phyloP scores from a whole-genome alignment of 2,888 invertebrate genomes.

The Microctonus aethiopoides region DNA sequence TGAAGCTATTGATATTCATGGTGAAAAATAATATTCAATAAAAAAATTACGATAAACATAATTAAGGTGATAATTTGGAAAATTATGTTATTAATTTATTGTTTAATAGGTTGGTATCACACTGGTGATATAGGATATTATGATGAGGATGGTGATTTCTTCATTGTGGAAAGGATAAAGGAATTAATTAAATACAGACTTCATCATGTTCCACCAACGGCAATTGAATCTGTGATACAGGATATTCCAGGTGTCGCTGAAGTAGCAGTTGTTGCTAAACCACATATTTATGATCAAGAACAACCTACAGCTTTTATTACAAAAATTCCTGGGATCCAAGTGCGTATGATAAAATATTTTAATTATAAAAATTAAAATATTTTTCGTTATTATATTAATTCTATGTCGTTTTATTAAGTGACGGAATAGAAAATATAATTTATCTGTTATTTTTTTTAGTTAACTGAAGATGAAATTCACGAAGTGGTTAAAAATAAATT shows the following conservation, averaged over 20 bases:
- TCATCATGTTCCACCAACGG: slow-evolving; percentile 55
- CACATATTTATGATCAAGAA: slow-evolving; percentile 51
- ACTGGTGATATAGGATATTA: slow-evolving; percentile 59
- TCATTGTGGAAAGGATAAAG: slow-evolving; percentile 57
- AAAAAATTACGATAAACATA: not conserved
- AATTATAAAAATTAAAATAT: no score
- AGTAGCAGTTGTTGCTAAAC: slow-evolving; percentile 54
- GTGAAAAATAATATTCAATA: not conserved
- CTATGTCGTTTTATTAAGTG: not conserved
- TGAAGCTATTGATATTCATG: slow-evolving; percentile 43
- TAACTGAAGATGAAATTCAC: slow-evolving; percentile 53
- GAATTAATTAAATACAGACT: slow-evolving; percentile 59
- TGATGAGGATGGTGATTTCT: slow-evolving; percentile 55
- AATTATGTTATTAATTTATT: slow-evolving; percentile 9
- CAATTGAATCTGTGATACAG: slow-evolving; percentile 54
- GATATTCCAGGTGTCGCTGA: slow-evolving; percentile 54
- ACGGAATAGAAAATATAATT: not conserved
- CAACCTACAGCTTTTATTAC: slow-evolving; percentile 58
- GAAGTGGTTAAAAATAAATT: slow-evolving; percentile 46
- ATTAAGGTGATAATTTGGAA: not conserved
- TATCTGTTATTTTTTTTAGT: slow-evolving; percentile 42
- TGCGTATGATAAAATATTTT: slow-evolving; percentile 39
- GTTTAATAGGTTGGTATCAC: slow-evolving; percentile 56
- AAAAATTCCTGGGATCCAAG: slow-evolving; percentile 41
- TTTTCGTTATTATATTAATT: not conserved